A percentile compares a stretch with the other conserved stretches of the same genome.
phyloP scores from a whole-genome alignment of 2,888 invertebrate species.

The Gryllus longicercus region DNA sequence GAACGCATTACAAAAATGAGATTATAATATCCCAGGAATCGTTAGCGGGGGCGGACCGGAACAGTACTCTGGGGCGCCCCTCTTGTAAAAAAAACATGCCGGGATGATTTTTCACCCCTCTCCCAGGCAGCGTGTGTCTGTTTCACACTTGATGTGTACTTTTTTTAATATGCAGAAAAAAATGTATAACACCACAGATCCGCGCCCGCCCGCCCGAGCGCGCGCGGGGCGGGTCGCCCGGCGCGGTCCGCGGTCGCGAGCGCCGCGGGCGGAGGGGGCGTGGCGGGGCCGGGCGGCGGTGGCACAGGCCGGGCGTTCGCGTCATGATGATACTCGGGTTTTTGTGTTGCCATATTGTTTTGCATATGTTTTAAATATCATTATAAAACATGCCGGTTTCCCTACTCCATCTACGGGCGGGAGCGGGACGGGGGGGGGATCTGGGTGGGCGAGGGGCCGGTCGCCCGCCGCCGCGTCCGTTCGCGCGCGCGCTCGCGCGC shows the following conservation, averaged over 20 bases:
- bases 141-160: constrained; percentile 17
- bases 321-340: constrained; percentile 12
- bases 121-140: not conserved
- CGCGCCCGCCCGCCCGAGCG: not conserved
- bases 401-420: constrained; percentile 3
- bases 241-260: not conserved
- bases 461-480: not conserved
- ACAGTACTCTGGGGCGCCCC: not conserved
- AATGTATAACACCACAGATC: constrained; percentile 17
- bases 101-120: not conserved
- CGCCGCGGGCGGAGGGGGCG: constrained; percentile 1
- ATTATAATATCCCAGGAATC: constrained; percentile 17
- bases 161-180: constrained; percentile 11
- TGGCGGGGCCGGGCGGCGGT: not conserved
- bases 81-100: not conserved
- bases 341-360: constrained; percentile 17
- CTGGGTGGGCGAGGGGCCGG: not conserved
- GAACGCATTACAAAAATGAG: not conserved
- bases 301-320: not conserved
- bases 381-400: constrained; percentile 1
- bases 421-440: not conserved
- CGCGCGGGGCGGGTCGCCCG: not conserved
- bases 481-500: not conserved
- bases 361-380: constrained; percentile 17
- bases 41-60: not conserved